Evolutionary conservation across 2,797 vertebrate genomes (phyloP).

Genomic region (Jordanella pulchra): DNA sequence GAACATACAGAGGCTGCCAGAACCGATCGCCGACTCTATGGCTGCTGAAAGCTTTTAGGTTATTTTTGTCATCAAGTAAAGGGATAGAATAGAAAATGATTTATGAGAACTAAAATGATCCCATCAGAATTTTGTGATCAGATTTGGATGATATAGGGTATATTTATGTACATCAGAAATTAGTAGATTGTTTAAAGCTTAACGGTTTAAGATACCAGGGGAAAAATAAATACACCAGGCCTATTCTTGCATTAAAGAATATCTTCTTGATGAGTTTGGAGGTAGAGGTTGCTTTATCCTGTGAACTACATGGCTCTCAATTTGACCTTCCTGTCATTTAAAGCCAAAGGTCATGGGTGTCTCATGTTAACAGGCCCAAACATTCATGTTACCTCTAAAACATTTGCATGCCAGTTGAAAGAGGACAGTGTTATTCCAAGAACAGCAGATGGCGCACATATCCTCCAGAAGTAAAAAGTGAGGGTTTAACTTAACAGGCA

Average conservation of each 20-base stretch:
- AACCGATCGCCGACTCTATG: neutral
- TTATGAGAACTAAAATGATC: neutral
- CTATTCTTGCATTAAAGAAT: conserved; percentile 12
- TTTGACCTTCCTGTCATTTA: conserved; percentile 46
- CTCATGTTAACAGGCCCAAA: conserved; percentile 55
- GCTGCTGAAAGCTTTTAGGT: conserved; percentile 7
- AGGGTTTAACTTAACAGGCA: neutral
- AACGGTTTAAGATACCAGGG: neutral
- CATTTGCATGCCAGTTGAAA: conserved; percentile 33
- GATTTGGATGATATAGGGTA: neutral
- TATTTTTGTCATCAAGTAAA: neutral
- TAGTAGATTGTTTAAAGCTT: conserved; percentile 3
- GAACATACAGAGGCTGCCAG: conserved; percentile 2
- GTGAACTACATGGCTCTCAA: conserved; percentile 14
- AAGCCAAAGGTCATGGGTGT: conserved; percentile 45
- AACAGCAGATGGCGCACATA: conserved; percentile 48
- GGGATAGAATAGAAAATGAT: neutral
- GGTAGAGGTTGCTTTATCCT: conserved; percentile 11
- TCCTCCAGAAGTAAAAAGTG: conserved; percentile 1
- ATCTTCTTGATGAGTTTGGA: conserved; percentile 12
- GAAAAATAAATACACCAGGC: neutral
- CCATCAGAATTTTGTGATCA: neutral
- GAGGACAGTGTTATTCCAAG: conserved; percentile 3
- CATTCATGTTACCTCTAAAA: conserved; percentile 45
- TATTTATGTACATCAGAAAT: conserved; percentile 19